A percentile compares a stretch with the other conserved stretches of the same genome.
These are phyloP conservation scores for Colossoma macropomum DNA, from an alignment of 2,113 vertebrate genomes.

Conservation along the genomic window DNA sequence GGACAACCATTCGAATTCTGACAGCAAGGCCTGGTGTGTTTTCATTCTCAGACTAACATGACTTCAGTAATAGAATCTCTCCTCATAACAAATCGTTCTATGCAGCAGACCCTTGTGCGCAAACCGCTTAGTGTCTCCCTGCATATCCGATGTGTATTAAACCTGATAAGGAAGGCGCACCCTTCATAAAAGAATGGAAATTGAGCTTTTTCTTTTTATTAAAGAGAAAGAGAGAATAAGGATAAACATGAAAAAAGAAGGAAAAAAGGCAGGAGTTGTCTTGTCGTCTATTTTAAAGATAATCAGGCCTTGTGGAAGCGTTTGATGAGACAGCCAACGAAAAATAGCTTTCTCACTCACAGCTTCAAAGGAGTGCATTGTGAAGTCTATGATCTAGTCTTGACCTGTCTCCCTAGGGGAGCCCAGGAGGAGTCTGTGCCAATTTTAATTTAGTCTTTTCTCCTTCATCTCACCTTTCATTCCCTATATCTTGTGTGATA, in stretches of 20 bases:
- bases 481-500: neutral
- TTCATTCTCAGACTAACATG: neutral
- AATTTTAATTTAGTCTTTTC: slow-evolving; percentile 12
- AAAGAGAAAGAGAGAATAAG: neutral
- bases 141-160: neutral
- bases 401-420: slow-evolving; percentile 6
- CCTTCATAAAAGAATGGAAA: neutral
- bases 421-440: neutral
- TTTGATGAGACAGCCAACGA: neutral
- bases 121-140: neutral
- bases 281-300: neutral
- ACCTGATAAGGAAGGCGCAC: neutral
- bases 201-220: neutral
- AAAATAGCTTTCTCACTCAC: neutral
- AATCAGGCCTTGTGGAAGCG: neutral
- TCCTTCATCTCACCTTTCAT: neutral
- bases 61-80: neutral
- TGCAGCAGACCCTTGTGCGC: neutral
- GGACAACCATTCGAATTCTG: no score
- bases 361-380: neutral
- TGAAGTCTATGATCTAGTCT: slow-evolving; percentile 4
- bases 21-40: neutral
- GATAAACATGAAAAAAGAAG: neutral
- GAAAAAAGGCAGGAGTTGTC: neutral
- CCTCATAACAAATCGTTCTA: neutral